Conservation (phyloP, 2,797 vertebrate species). For the Neopelma chrysocephalum region DNA sequence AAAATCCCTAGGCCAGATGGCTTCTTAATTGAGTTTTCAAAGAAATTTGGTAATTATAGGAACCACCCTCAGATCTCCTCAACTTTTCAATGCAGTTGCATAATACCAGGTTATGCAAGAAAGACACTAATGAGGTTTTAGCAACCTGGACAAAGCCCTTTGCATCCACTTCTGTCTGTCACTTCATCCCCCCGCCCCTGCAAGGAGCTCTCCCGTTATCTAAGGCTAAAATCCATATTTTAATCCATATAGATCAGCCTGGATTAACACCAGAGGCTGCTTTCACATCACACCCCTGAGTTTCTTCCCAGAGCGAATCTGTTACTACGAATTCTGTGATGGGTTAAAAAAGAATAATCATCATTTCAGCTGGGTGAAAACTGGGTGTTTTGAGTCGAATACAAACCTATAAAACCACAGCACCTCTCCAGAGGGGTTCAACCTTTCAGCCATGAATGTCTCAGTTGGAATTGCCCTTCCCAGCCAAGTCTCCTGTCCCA, state of each 20-base stretch:
- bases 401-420: neutral
- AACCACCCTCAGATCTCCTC: slow-evolving; percentile 20
- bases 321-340: neutral
- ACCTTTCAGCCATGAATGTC: fast-evolving
- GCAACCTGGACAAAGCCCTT: neutral
- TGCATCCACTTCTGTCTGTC: neutral
- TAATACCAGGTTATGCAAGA: slow-evolving; percentile 10
- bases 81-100: neutral
- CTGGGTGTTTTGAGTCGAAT: neutral
- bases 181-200: neutral
- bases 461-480: neutral
- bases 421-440: neutral
- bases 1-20: slow-evolving; percentile 63
- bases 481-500: neutral
- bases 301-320: neutral
- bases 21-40: slow-evolving; percentile 63
- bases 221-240: neutral
- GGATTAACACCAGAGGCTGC: neutral
- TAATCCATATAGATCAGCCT: neutral
- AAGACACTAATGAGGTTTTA: neutral
- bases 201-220: neutral
- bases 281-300: neutral
- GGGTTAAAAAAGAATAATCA: neutral
- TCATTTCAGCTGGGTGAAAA: neutral
- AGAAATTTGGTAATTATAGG: slow-evolving; percentile 62